Conservation (phyloP, 1,140 invertebrate species). For the Chionoecetes opilio region DNA sequence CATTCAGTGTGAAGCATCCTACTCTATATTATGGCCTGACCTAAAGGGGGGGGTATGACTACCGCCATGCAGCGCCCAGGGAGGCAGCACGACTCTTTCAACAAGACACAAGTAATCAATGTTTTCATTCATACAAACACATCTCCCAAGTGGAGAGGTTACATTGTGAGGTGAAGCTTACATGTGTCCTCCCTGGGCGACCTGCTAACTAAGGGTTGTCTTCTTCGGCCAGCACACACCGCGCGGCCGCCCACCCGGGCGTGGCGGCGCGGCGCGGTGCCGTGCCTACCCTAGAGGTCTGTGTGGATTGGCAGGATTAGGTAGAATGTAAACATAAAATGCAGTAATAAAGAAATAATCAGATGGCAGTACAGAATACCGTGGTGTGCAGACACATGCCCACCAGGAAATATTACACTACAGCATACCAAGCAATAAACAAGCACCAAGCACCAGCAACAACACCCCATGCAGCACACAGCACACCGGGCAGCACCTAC, state of each 20-base stretch:
- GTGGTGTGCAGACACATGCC: not conserved
- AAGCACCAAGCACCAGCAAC: not conserved
- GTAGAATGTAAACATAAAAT: conserved; percentile 21
- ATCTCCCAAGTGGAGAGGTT: not conserved
- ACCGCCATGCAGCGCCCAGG: not conserved
- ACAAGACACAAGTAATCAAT: not conserved
- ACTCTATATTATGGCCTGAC: not conserved
- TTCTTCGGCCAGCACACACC: not conserved
- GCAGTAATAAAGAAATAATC: not conserved
- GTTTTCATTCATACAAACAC: not conserved
- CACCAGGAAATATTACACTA: not conserved
- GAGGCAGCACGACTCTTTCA: not conserved
- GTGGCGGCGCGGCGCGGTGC: not conserved
- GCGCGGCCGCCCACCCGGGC: not conserved
- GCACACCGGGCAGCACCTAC: conserved; percentile 1
- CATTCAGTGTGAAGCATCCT: conserved; percentile 8
- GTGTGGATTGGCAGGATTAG: not conserved
- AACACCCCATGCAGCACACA: conserved; percentile 4
- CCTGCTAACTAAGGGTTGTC: not conserved
- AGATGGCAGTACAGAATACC: not conserved
- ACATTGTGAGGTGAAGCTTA: not conserved
- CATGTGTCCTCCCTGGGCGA: not conserved
- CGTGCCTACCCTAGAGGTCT: not conserved
- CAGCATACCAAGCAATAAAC: not conserved
- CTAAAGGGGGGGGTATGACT: not conserved